A percentile compares a stretch with the other conserved stretches of the same genome.
phyloP scores from a whole-genome alignment of 2,113 vertebrate genomes.

The Hippolais icterina region DNA sequence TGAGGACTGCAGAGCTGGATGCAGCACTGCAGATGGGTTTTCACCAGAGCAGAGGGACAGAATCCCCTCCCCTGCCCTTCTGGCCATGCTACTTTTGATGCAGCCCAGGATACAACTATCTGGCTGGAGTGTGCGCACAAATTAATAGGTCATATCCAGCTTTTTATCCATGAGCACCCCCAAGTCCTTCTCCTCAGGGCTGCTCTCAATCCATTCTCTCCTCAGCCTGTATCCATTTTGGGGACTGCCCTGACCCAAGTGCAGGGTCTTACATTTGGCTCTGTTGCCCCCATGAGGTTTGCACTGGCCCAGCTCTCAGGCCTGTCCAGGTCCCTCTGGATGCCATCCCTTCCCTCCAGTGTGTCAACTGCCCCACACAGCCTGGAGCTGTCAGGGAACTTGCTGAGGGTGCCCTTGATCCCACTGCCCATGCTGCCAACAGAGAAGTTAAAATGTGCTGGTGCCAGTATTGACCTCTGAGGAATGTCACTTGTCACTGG shows the following conservation, averaged over 20 bases:
- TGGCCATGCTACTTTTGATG: not conserved
- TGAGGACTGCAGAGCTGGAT: not conserved
- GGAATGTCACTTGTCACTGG: not conserved
- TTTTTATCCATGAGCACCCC: not conserved
- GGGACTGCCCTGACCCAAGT: not conserved
- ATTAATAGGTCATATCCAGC: not conserved
- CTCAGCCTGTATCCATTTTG: not conserved
- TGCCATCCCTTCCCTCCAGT: not conserved
- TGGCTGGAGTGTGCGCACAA: not conserved
- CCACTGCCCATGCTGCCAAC: rapidly evolving
- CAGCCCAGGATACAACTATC: not conserved
- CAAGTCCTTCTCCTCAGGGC: not conserved
- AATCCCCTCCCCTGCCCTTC: not conserved
- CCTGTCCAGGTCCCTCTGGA: not conserved
- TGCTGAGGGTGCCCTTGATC: not conserved
- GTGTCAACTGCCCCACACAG: rapidly evolving
- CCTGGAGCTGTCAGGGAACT: not conserved
- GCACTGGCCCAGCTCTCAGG: not conserved
- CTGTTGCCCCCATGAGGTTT: not conserved
- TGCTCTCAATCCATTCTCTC: not conserved
- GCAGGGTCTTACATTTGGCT: rapidly evolving
- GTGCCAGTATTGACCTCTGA: rapidly evolving
- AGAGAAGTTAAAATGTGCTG: rapidly evolving
- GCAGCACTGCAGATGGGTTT: not conserved
- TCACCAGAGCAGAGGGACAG: not conserved